Base-by-base conservation (phyloP, 2,797 vertebrate species). In the Sebastes hopkinsi region DNA sequence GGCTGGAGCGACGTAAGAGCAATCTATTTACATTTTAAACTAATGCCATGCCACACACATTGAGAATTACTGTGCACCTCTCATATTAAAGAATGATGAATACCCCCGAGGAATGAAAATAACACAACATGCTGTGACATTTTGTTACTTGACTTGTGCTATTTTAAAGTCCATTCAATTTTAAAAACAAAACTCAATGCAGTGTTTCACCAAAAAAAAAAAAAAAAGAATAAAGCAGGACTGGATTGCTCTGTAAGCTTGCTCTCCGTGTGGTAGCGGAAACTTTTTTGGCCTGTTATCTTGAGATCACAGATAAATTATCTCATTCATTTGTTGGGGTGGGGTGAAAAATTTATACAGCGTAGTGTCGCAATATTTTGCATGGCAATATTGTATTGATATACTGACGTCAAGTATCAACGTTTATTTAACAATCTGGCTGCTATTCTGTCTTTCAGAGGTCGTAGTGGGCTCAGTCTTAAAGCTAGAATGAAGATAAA, bases 11-110 rank as follows among this genome's bases (percentile, higher is more conserved):
- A 83, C 69, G 46, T 76, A 70, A 70, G 32, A 85, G 54, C 73
- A 67, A 75, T 82, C 61, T 65, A 69, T 90, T 86, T 87, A 75
- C 71, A 75, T 86, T 78, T 79, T 79, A 46, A 80, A 85, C 68
- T 72, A 61, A 84, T 70, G 66, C 54, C 8, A 18, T 36, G 55
- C 30, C 66, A 65, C 72, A 68, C 60, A 55, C 29, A 23, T 8
- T 42, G 25, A 14, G 64, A 56, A 82, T 72, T 52, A 58, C 56
- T 55, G 25, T 25, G 66, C 50, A 59, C 46, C 13, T 60, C 27
- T 14, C 16, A 7, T 69, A 72, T 79, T 77, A 72, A 80, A 85
- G 67, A 74, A 70, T 69, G 79, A 82, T 58, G 60, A 72, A 82
- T 46, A 13, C 60, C 65, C 23, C 8, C 3, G 6, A 61, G 50